Percentiles rank a stretch among this genome's conserved stretches.
phyloP scores from a whole-genome alignment of 2,888 invertebrate genomes.

The Diabrotica balteata region DNA sequence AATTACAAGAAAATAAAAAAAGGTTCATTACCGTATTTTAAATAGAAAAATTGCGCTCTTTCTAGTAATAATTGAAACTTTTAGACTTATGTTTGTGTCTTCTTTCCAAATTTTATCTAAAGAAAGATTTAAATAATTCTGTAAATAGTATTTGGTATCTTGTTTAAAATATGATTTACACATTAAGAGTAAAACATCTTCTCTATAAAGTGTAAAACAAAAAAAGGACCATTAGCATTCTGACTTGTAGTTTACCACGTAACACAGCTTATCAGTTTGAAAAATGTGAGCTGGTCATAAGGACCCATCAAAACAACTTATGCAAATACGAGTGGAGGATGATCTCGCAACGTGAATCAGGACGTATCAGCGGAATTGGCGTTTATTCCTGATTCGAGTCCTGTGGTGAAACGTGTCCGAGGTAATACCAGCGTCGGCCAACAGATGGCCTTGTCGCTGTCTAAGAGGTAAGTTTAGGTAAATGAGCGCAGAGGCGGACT shows the following conservation, averaged over 20 bases:
- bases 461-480: conserved; percentile 56
- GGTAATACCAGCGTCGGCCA: conserved; percentile 43
- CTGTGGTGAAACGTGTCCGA: conserved; percentile 43
- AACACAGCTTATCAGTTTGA: conserved; percentile 12
- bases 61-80: too few species aligned
- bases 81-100: too few species aligned
- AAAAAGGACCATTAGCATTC: not conserved
- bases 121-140: too few species aligned
- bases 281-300: conserved; percentile 25
- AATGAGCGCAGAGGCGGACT: conserved; percentile 37
- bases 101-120: too few species aligned
- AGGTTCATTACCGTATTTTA: too few species aligned
- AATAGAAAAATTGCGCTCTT: too few species aligned
- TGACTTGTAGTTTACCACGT: not conserved
- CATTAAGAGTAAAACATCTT: too few species aligned
- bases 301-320: conserved; percentile 32
- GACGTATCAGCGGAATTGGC: conserved; percentile 41
- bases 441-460: conserved; percentile 52
- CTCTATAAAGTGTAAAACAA: not conserved
- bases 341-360: conserved; percentile 32
- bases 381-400: conserved; percentile 41
- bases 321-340: conserved; percentile 37
- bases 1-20: too few species aligned
- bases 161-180: too few species aligned
- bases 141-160: too few species aligned